Evolutionary conservation across 2,113 vertebrate genomes (phyloP), one percentile per base, ranked within the genome.

Genomic region (Catharus minimus): DNA sequence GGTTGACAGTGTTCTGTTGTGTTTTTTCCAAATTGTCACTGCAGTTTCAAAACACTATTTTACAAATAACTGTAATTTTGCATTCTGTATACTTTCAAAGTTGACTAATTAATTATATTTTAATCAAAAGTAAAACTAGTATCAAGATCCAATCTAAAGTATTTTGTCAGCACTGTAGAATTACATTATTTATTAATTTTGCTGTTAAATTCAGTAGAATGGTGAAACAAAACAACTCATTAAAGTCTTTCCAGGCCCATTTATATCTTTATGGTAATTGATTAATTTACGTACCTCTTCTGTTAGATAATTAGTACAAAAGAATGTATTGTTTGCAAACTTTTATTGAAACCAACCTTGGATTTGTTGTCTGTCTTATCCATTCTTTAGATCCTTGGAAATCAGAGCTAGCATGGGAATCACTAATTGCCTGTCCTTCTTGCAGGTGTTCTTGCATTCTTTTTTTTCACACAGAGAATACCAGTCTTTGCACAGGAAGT

Each of bases 401-500:
- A 52, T 81, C 10, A 22, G 49, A 30, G 39, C 19, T 57, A 30
- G 13, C 19, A 21, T 26, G 30, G 55, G 49, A 75, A 27, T 80
- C 22, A 15, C 58, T 90, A 32, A 90, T 60, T 56, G 41, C 89
- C 67, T 96, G 13, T 82, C 10, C 47, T 84, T 96, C 89, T 96
- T 96, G 15, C 90, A 99, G 99, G 99, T 91, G 95, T 98, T 58
- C 97, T 99, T 38, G 98, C 98, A 1, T 99, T 99, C 97, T 98
- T 99, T 77, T 98, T 99, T 96, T 99, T 99, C 97, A 99, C 99
- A 26, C 97, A 96, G 67, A 98, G 97, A 96, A 97, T 99, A 84
- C 97, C 98, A 10, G 5, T 95, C 39, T 96, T 99, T 92, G 95
- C 98, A 80, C 96, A 97, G 86, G 98, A 98, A 90, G 98, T 98